Conservation (phyloP, 2,113 vertebrate species). For the Cephalopterus ornatus region DNA sequence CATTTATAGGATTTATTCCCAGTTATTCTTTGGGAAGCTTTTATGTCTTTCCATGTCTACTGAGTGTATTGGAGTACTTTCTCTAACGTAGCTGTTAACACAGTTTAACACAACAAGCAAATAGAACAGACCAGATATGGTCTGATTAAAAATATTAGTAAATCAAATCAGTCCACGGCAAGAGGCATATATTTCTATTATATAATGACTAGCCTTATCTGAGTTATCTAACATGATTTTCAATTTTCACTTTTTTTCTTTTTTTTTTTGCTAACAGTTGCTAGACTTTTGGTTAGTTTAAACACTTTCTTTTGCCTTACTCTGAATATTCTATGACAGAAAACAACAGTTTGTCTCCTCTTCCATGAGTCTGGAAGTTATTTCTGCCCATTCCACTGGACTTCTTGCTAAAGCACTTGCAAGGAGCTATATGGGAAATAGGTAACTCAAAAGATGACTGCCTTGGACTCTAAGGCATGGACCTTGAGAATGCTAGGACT, state of each 20-base stretch:
- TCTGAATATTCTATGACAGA: neutral
- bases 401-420: neutral
- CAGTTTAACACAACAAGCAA: neutral
- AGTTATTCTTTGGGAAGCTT: constrained; percentile 8
- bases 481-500: neutral
- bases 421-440: neutral
- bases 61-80: neutral
- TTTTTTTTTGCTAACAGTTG: neutral
- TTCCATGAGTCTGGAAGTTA: neutral
- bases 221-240: neutral
- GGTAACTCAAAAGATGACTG: neutral
- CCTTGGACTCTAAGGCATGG: neutral
- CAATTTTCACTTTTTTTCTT: neutral
- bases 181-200: neutral
- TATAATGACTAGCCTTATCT: neutral
- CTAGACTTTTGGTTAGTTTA: neutral
- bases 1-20: neutral
- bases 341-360: neutral
- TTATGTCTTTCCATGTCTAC: neutral
- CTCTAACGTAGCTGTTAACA: constrained; percentile 8
- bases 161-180: neutral
- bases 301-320: neutral
- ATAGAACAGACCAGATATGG: neutral
- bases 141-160: neutral
- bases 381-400: neutral